Conservation (phyloP, 1,140 invertebrate species). For the Euwallacea similis region DNA sequence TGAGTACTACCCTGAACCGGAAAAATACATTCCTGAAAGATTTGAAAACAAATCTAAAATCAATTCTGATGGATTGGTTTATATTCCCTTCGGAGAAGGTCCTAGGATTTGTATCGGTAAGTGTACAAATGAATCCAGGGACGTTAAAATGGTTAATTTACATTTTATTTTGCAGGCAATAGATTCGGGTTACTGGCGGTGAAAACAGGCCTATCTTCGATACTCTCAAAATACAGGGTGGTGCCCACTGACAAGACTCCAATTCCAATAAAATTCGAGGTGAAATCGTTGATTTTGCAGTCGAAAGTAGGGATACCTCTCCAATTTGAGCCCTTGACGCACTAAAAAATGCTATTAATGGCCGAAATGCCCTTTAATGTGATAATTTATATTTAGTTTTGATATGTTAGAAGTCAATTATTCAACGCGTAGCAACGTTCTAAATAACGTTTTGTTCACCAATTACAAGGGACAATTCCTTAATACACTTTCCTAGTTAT, state of each 20-base stretch:
- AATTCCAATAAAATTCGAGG: constrained; percentile 28
- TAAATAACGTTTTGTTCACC: too few relatives aligned
- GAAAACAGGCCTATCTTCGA: constrained; percentile 32
- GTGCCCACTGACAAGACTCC: constrained; percentile 29
- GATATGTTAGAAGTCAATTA: too few relatives aligned
- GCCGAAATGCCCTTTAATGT: too few relatives aligned
- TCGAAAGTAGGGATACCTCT: constrained; percentile 50
- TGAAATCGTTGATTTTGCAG: constrained; percentile 34
- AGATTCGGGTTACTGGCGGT: constrained; percentile 35
- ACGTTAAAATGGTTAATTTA: not conserved
- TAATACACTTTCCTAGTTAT: too few relatives aligned
- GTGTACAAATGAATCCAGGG: not conserved
- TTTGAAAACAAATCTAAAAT: constrained; percentile 49
- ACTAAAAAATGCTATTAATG: too few relatives aligned
- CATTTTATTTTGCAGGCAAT: constrained; percentile 18
- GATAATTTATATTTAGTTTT: too few relatives aligned
- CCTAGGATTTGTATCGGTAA: constrained; percentile 40
- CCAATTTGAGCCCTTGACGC: constrained; percentile 47
- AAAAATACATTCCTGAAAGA: constrained; percentile 56
- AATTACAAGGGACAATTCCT: too few relatives aligned
- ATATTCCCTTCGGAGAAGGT: constrained; percentile 41
- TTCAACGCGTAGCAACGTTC: too few relatives aligned
- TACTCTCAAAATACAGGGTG: constrained; percentile 36
- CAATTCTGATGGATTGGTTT: constrained; percentile 21
- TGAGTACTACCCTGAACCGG: constrained; percentile 54